Evolutionary conservation across 2,888 invertebrate species (phyloP), one percentile per base, ranked within the genome.

Genomic region (Orchesella flavescens): DNA sequence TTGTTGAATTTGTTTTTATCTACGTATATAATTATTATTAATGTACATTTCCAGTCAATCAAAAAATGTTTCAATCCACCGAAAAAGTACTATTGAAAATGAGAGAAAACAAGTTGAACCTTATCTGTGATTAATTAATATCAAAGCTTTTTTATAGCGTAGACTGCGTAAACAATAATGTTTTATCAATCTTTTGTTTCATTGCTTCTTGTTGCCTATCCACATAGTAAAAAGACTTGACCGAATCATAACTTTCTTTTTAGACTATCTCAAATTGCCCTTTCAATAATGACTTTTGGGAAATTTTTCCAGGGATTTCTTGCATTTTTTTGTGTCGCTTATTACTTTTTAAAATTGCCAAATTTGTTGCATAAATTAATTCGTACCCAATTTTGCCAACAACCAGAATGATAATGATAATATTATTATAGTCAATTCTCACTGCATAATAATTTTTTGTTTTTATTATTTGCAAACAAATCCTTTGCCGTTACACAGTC

Each of bases 401-500:
- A 15, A 12, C 3, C 12, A 49, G 15, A n/a, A 15, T 7, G 10
- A 3, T n/a, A 49, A 49, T 49, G 7, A 9, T 44, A 44, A 12
- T 44, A 7, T 9, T 7, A 9, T 49, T 49, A 15, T 49, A 15
- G 12, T 49, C 12, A 49, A 49, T 49, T 49, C n/a, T 49, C n/a
- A 49, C 49, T 49, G n/a, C n/a, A 15, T 12, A 12, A 49, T 49
- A 49, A 49, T 49, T 63, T 63, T 63, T 17, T 63, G 13, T 15
- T 63, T 21, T 24, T 15, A 19, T 61, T 61, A 21, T 19, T 63
- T 63, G 21, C 57, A 61, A 61, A 61, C 61, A 61, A n/a, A 61
- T 61, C 61, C 24, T 2, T 57, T 57, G 57, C 57, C 19, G 61
- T 61, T 15, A 61, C 61, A 61, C 23, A 76, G 44, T 68, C 76